Evolutionary conservation across 2,113 vertebrate species (phyloP), one percentile per base, ranked within the genome.

Genomic region (Amphiprion ocellaris): DNA sequence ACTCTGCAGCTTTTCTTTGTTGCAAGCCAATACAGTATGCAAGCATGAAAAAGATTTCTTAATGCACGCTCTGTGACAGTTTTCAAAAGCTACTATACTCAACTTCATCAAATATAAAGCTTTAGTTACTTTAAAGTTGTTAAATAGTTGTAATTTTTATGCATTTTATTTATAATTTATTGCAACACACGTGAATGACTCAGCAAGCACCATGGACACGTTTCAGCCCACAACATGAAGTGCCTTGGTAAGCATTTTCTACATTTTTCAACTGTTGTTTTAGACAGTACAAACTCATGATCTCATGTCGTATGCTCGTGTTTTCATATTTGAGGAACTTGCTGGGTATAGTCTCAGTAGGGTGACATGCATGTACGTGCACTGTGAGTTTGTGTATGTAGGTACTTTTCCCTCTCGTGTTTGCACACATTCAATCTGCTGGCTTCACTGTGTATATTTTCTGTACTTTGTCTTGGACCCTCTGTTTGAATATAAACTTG

Each of bases 271-370:
- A 59, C 4, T 49, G 23, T 71, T 75, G 49, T 76, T 66, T 81
- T 76, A 44, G 50, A 71, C 46, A 56, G 19, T 44, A 15, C 33
- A 69, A 49, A 64, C 81, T 56, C 77, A 46, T 84, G 87, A 79
- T 81, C 78, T 79, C 75, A 59, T 70, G 75, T 84, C 77, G 82
- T 47, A 80, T 77, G 81, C 44, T 63, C 19, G 44, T 75, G 64
- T 76, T 84, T 87, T 83, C 61, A 47, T 81, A 56, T 84, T 84
- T 81, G 63, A 79, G 81, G 86, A 91, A 88, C 83, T 83, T 2
- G 3, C 41, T 21, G 19, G 74, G 23, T 63, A 23, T 39, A 46
- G 26, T 82, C 47, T 26, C 2, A 63, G 39, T 23, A 47, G 21
- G 58, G 47, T n/a, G 44, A 56, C 61, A 65, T 61, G 74, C 28